A percentile compares a stretch with the other conserved stretches of the same genome.
These are phyloP conservation scores for Xestia ashworthii DNA, from an alignment of 2,888 invertebrate genomes.

Conservation along the genomic window DNA sequence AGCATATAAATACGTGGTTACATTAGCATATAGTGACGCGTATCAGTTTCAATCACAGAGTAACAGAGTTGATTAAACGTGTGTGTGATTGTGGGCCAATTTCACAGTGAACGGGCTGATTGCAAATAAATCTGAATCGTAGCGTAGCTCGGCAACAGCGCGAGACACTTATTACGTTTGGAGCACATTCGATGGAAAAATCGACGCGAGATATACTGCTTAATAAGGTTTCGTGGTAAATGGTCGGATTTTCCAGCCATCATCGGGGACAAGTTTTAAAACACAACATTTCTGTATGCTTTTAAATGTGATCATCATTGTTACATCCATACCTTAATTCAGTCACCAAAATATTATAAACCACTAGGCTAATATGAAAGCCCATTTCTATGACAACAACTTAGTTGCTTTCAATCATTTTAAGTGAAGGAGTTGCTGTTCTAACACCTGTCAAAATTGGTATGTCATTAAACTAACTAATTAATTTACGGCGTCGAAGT, in stretches of 20 bases:
- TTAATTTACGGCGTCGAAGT: neutral
- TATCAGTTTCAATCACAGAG: slow-evolving; percentile 68
- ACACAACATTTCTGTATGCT: rapidly evolving
- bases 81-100: slow-evolving; percentile 70
- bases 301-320: neutral
- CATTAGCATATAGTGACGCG: slow-evolving; percentile 54
- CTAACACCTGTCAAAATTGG: neutral
- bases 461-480: slow-evolving; percentile 4
- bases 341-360: neutral
- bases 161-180: slow-evolving; percentile 51
- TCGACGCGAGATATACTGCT: slow-evolving; percentile 8
- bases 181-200: slow-evolving; percentile 27
- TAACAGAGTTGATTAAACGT: slow-evolving; percentile 73
- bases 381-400: neutral
- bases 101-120: slow-evolving; percentile 73
- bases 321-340: neutral
- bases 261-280: no score
- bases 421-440: neutral
- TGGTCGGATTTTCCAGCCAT: slow-evolving; percentile 9
- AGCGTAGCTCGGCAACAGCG: slow-evolving; percentile 22
- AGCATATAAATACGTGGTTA: slow-evolving; percentile 17
- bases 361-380: neutral
- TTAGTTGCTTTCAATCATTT: neutral
- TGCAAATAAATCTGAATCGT: slow-evolving; percentile 72
- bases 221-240: slow-evolving; percentile 13